These are phyloP conservation scores for Masticophis lateralis DNA, from an alignment of 2,797 vertebrate genomes.

Conservation along the genomic window DNA sequence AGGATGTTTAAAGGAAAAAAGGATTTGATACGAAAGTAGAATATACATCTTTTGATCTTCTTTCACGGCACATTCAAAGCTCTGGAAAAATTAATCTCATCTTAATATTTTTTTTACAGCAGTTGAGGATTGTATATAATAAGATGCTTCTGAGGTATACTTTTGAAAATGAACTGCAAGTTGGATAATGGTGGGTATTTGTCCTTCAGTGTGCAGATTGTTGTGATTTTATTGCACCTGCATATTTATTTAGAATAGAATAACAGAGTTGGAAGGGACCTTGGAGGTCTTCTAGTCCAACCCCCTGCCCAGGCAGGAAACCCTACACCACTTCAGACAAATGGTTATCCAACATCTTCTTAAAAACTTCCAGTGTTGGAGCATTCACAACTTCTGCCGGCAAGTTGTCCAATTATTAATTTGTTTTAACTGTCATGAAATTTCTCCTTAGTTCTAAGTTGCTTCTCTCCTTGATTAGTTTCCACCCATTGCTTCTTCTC, in stretches of 20 bases:
- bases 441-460: too few relatives aligned
- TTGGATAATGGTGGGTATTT: neutral
- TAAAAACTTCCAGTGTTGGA: too few relatives aligned
- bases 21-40: conserved; percentile 37
- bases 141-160: neutral
- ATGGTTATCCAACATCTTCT: too few relatives aligned
- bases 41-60: neutral
- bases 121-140: neutral
- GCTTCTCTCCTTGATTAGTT: too few relatives aligned
- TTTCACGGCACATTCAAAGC: neutral
- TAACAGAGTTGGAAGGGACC: too few relatives aligned
- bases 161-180: neutral
- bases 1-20: conserved; percentile 15
- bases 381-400: too few relatives aligned
- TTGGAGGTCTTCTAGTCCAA: too few relatives aligned
- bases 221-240: neutral
- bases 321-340: too few relatives aligned
- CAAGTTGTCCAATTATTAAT: too few relatives aligned
- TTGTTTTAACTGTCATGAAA: too few relatives aligned
- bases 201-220: neutral
- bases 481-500: too few relatives aligned
- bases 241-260: neutral
- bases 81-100: neutral
- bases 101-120: neutral
- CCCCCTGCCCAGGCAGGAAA: too few relatives aligned